Conservation (phyloP, 2,113 vertebrate genomes). For the pig (Sus scrofa) region DNA sequence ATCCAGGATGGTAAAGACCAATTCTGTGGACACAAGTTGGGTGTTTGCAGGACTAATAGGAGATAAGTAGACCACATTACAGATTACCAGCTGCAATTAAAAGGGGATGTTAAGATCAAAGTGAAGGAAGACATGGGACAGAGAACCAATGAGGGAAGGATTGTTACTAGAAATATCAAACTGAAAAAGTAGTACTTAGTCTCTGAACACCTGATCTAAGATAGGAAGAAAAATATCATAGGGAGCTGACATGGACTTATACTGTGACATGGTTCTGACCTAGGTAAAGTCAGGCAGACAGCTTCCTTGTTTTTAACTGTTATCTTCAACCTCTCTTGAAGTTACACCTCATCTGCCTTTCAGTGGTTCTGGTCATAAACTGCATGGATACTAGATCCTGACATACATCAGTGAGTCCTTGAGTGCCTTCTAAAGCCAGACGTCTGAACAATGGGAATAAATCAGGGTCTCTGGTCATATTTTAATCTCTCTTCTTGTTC, state of each 20-base stretch:
- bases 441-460: background rate
- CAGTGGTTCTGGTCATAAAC: background rate
- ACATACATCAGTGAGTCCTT: background rate
- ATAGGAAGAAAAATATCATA: background rate
- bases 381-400: background rate
- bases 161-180: background rate
- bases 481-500: background rate
- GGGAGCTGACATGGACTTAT: background rate
- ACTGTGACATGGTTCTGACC: background rate
- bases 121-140: background rate
- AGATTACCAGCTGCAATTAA: background rate
- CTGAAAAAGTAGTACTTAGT: background rate
- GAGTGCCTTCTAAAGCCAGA: background rate
- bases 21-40: background rate
- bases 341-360: too few relatives aligned
- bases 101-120: background rate
- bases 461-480: background rate
- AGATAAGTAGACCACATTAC: background rate
- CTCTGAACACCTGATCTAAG: background rate
- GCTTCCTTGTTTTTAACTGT: too few relatives aligned
- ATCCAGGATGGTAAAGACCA: background rate
- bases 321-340: background rate
- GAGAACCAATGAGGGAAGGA: background rate
- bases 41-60: background rate
- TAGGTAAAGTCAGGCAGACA: background rate